These are phyloP conservation scores for Halcyon malimbica DNA, from an alignment of 2,113 vertebrate species.

Conservation along the genomic window DNA sequence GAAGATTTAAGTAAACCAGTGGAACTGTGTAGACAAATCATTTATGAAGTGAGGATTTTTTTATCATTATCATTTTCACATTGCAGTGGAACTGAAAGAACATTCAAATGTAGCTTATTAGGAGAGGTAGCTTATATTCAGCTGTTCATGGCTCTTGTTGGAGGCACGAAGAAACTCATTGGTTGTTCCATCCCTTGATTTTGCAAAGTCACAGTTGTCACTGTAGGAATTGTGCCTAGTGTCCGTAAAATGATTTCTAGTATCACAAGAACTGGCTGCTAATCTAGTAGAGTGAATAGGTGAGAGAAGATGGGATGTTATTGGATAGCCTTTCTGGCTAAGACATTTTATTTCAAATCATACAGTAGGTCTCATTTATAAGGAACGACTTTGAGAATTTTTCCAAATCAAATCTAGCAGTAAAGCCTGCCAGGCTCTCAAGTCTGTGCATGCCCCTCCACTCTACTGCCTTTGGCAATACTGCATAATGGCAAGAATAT, in stretches of 20 bases:
- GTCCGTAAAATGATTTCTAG: not conserved
- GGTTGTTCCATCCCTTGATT: not conserved
- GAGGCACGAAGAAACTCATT: not conserved
- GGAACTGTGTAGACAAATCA: not conserved
- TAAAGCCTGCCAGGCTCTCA: not conserved
- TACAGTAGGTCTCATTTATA: not conserved
- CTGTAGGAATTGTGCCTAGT: not conserved
- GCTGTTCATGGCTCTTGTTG: not conserved
- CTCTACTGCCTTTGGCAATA: not conserved
- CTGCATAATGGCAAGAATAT: not conserved
- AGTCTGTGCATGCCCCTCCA: not conserved
- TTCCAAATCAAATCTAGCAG: not conserved
- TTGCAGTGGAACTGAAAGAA: not conserved
- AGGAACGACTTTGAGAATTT: not conserved
- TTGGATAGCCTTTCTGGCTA: not conserved
- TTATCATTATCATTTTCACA: not conserved
- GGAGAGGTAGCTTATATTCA: not conserved
- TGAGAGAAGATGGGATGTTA: not conserved
- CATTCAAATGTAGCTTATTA: not conserved
- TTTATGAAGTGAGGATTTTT: not conserved
- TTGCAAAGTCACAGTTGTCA: not conserved
- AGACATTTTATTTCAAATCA: not conserved
- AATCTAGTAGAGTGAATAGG: not conserved
- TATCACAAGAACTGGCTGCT: not conserved
- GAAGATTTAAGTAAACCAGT: not conserved